These are phyloP conservation scores for Medauroidea extradentata DNA, from an alignment of 1,140 invertebrate genomes.

Conservation along the genomic window DNA sequence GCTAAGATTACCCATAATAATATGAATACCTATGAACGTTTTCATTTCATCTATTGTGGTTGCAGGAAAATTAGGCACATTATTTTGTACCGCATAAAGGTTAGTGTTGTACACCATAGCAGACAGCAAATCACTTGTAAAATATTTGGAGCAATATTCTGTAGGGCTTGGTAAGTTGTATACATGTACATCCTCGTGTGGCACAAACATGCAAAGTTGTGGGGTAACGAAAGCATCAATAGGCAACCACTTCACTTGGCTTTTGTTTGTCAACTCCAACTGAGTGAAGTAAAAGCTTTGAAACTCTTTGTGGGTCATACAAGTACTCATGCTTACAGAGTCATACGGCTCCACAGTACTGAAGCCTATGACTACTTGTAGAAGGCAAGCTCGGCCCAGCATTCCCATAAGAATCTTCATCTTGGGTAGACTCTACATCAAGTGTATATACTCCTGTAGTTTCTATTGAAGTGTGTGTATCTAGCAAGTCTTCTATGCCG, in stretches of 20 bases:
- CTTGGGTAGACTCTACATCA: too few species aligned
- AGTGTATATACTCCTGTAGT: too few species aligned
- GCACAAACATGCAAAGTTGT: not conserved
- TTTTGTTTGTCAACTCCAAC: not conserved
- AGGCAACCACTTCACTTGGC: not conserved
- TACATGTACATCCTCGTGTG: not conserved
- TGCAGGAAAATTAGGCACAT: not conserved
- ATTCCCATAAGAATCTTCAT: too few species aligned
- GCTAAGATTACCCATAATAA: slow-evolving; percentile 18
- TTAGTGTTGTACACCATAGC: not conserved
- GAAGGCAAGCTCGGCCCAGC: too few species aligned
- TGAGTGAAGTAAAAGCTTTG: not conserved
- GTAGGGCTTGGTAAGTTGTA: too few species aligned
- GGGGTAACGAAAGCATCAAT: not conserved
- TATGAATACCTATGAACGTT: slow-evolving; percentile 17
- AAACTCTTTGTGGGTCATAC: not conserved
- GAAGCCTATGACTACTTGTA: too few species aligned
- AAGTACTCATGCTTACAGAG: too few species aligned
- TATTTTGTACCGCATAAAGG: not conserved
- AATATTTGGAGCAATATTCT: not conserved
- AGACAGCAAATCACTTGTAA: not conserved
- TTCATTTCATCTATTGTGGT: slow-evolving; percentile 13
- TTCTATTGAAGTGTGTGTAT: too few species aligned
- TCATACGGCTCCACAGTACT: too few species aligned
- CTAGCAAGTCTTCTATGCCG: too few species aligned